Evolutionary conservation across 2,888 invertebrate species (phyloP), one percentile per base, ranked within the genome.

Genomic region (Brenthis hecate): DNA sequence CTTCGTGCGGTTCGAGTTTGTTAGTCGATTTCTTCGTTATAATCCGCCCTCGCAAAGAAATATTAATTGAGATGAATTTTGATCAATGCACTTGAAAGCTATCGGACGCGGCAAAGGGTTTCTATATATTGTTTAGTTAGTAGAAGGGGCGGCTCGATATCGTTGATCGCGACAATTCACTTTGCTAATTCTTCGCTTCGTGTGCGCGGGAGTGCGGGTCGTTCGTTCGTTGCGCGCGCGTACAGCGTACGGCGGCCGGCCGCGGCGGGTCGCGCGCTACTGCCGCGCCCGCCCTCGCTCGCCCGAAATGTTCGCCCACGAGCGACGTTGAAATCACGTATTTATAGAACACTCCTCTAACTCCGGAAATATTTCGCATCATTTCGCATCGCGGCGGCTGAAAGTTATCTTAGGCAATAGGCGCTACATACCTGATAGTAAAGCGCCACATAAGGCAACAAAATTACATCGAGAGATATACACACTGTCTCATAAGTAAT

Each of bases 331-430:
- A 69, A 88, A 90, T 89, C 88, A 86, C 86, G 86, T 92, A 92
- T 92, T 91, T 88, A 91, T 92, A 92, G 92, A 91, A 87, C 89
- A 89, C 91, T 91, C 87, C 88, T 87, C 87, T 86, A 88, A 92
- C 92, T 91, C 92, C 92, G 92, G 92, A 92, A 92, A 92, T 92
- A 92, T 92, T 92, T 92, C 89, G 92, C 92, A 89, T 91, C 89
- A 90, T 89, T 92, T 92, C 88, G 92, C 91, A 89, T 87, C 85
- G 85, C 86, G 78, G 83, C 80, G 76, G 80, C 80, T 74, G 81
- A 80, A 83, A 83, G 84, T 89, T 90, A 87, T 88, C 89, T 85
- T 81, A 86, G 86, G 85, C 86, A 87, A 87, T 78, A 78, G 77
- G 77, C 75, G 75, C 62, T 75, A 75, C 75, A 70, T 19, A 64